These are phyloP conservation scores for Saguinus midas DNA, from an alignment of 2,113 vertebrate species.

Conservation along the genomic window DNA sequence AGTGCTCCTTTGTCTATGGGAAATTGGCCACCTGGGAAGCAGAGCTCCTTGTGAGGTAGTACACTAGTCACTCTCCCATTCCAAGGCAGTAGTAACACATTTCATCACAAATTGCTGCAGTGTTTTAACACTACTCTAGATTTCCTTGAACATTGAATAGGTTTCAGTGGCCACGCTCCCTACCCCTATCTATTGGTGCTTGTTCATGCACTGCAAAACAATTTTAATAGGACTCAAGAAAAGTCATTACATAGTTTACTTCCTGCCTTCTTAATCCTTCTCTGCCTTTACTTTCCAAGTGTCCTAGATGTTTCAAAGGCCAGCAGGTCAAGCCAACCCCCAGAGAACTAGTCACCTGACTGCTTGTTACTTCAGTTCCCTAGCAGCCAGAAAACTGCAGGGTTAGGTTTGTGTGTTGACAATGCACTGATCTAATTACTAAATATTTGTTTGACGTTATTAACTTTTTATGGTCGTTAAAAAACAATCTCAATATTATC, in stretches of 20 bases:
- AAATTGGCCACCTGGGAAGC: not conserved
- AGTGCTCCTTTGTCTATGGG: not conserved
- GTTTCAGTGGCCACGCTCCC: not conserved
- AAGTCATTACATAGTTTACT: not conserved
- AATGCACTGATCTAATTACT: not conserved
- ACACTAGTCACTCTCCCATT: not conserved
- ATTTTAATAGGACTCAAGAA: not conserved
- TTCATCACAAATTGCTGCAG: not conserved
- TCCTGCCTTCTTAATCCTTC: not conserved
- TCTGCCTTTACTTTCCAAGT: not conserved
- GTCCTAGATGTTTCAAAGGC: not conserved
- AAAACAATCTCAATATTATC: not conserved
- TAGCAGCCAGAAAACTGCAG: not conserved
- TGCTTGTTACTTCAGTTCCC: not conserved
- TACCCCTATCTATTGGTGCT: not conserved
- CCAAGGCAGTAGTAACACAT: not conserved
- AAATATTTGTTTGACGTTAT: constrained; percentile 33
- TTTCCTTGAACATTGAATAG: not conserved
- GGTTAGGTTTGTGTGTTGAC: not conserved
- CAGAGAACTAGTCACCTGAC: not conserved
- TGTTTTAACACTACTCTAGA: not conserved
- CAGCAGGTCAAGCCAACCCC: too few species aligned
- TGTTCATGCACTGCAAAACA: not conserved
- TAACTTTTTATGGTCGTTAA: not conserved
- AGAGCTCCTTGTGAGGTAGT: not conserved